phyloP scores from a whole-genome alignment of 2,888 invertebrate species.

The Timema cristinae region DNA sequence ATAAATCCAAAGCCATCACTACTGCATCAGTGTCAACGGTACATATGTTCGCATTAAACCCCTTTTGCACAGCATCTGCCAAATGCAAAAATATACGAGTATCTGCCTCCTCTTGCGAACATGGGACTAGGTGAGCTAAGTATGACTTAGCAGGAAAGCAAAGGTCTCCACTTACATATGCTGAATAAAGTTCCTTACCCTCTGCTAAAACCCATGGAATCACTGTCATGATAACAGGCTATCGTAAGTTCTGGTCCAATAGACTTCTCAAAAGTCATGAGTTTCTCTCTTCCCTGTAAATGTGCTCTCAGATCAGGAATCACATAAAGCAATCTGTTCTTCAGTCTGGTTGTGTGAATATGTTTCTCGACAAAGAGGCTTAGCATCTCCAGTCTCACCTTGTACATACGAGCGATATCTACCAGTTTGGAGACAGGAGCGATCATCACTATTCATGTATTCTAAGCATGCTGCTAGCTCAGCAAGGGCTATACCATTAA shows the following conservation, averaged over 20 bases:
- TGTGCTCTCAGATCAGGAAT: conserved; percentile 11
- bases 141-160: too few relatives aligned
- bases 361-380: neutral
- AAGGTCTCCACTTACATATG: too few relatives aligned
- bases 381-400: neutral
- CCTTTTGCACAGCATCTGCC: too few relatives aligned
- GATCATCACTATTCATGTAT: neutral
- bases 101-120: too few relatives aligned
- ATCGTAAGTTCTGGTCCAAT: neutral
- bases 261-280: conserved; percentile 11
- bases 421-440: conserved; percentile 10
- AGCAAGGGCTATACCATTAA: too few relatives aligned
- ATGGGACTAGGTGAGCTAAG: too few relatives aligned
- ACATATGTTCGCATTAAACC: too few relatives aligned
- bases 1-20: too few relatives aligned
- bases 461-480: too few relatives aligned
- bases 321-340: neutral
- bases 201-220: neutral
- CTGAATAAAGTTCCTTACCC: too few relatives aligned
- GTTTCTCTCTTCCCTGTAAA: neutral
- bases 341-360: conserved; percentile 12
- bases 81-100: too few relatives aligned
- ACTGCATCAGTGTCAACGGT: too few relatives aligned
- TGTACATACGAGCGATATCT: neutral
- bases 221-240: neutral